phyloP scores from a whole-genome alignment of 2,888 invertebrate genomes.

The Sphaerophoria rueppellii region DNA sequence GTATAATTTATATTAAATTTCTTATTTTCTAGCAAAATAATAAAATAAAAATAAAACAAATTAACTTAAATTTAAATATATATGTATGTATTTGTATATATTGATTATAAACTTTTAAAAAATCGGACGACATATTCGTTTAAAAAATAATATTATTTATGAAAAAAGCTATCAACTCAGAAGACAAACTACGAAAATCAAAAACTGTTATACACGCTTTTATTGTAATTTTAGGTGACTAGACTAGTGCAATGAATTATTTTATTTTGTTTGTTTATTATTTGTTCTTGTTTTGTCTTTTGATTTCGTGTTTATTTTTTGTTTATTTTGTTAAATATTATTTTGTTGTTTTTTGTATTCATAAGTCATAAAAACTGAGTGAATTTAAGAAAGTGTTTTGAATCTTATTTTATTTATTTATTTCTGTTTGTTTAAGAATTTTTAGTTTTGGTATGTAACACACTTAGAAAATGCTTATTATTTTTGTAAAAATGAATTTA shows the following conservation, averaged over 20 bases:
- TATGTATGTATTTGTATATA: not conserved
- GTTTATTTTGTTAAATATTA: not conserved
- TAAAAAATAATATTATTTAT: conserved; percentile 9
- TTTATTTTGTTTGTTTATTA: conserved; percentile 27
- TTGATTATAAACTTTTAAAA: conserved; percentile 52
- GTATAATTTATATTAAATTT: conserved; percentile 71
- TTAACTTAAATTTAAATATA: conserved; percentile 31
- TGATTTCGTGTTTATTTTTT: conserved; percentile 14
- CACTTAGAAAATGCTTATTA: conserved; percentile 32
- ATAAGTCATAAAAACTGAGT: not conserved
- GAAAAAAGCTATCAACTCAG: conserved; percentile 24
- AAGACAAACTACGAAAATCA: conserved; percentile 28
- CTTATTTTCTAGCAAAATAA: conserved; percentile 57
- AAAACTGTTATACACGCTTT: not conserved
- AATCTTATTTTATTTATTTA: conserved; percentile 12
- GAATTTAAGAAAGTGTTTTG: not conserved
- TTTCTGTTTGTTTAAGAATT: conserved; percentile 9
- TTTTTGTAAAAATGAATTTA: conserved; percentile 41
- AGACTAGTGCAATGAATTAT: conserved; percentile 67
- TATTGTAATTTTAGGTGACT: conserved; percentile 57
- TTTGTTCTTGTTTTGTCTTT: conserved; percentile 48
- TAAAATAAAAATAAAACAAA: conserved; percentile 44
- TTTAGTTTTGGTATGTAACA: conserved; percentile 35
- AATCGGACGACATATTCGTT: conserved; percentile 58
- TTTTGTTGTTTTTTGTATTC: not conserved